A percentile compares a stretch with the other conserved stretches of the same genome.
Conservation (phyloP, 2,797 vertebrate genomes). For the Cheirogaleus major region DNA sequence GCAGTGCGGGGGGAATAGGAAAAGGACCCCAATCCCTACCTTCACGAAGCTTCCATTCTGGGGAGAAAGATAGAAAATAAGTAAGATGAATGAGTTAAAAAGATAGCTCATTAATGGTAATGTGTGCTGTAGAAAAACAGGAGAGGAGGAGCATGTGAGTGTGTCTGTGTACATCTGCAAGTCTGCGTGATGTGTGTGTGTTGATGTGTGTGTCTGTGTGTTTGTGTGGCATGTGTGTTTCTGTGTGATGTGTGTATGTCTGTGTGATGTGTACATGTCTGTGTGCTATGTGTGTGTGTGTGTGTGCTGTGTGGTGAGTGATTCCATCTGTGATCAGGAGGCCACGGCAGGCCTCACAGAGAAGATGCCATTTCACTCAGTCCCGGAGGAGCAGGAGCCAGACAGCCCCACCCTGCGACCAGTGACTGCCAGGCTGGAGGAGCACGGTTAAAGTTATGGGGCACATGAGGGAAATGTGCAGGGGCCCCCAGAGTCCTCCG, state of each 20-base stretch:
- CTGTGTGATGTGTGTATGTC: not conserved
- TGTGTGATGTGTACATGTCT: not conserved
- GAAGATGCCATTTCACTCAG: not conserved
- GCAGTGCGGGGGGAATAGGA: too few relatives aligned
- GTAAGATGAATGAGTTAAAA: not conserved
- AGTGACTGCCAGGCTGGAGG: not conserved
- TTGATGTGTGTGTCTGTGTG: not conserved
- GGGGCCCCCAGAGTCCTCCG: not conserved
- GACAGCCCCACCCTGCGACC: fast-evolving
- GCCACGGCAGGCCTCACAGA: not conserved
- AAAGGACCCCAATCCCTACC: not conserved
- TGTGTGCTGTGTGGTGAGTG: not conserved
- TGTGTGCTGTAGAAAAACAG: not conserved
- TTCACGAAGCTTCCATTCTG: not conserved
- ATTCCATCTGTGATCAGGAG: not conserved
- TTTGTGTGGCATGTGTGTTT: not conserved
- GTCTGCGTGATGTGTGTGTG: not conserved
- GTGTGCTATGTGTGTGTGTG: not conserved
- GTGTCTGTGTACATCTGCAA: not conserved
- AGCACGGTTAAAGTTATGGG: not conserved
- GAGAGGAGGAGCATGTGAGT: too few relatives aligned
- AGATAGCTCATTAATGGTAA: not conserved
- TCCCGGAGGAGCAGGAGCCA: not conserved
- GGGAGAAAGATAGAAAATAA: not conserved
- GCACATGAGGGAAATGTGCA: too few relatives aligned